Percentiles rank a stretch among this genome's conserved stretches.
These are phyloP conservation scores for Ashinkailepas kermadecensis DNA, from an alignment of 2,888 invertebrate species.

Conservation along the genomic window DNA sequence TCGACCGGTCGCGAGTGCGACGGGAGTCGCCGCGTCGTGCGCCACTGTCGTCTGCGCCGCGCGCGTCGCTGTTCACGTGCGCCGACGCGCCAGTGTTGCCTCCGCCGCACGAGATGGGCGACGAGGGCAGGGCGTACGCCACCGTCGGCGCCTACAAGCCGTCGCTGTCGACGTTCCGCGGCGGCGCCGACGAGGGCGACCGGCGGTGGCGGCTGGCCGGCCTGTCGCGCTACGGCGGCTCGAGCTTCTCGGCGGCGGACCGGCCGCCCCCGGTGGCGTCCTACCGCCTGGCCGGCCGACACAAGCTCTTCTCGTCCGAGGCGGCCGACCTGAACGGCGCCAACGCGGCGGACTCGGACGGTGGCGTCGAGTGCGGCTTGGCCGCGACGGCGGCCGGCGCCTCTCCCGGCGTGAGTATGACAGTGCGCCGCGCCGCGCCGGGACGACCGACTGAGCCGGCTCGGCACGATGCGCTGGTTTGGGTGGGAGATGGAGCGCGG, in stretches of 20 bases:
- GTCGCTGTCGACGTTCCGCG: background rate
- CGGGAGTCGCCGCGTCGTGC: background rate
- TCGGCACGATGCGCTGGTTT: no score
- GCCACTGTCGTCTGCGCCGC: background rate
- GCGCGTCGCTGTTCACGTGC: background rate
- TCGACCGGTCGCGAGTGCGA: background rate
- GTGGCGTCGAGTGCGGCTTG: no score
- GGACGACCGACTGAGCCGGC: no score
- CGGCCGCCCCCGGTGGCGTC: constrained; percentile 42
- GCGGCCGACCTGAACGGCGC: constrained; percentile 8
- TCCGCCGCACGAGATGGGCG: background rate
- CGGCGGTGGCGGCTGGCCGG: background rate
- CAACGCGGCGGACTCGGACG: no score
- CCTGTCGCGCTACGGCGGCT: constrained; percentile 16
- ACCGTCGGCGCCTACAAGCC: background rate
- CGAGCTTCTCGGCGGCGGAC: constrained; percentile 9
- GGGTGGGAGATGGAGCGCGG: no score
- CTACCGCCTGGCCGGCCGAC: constrained; percentile 68
- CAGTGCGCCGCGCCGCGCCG: no score
- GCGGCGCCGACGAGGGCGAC: background rate
- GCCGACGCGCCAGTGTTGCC: background rate
- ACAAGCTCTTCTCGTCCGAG: constrained; percentile 54
- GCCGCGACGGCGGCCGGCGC: no score
- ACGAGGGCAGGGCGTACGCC: background rate
- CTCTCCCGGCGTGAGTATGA: no score